These are phyloP conservation scores for Osmerus eperlanus DNA, from an alignment of 2,113 vertebrate species.

Conservation along the genomic window DNA sequence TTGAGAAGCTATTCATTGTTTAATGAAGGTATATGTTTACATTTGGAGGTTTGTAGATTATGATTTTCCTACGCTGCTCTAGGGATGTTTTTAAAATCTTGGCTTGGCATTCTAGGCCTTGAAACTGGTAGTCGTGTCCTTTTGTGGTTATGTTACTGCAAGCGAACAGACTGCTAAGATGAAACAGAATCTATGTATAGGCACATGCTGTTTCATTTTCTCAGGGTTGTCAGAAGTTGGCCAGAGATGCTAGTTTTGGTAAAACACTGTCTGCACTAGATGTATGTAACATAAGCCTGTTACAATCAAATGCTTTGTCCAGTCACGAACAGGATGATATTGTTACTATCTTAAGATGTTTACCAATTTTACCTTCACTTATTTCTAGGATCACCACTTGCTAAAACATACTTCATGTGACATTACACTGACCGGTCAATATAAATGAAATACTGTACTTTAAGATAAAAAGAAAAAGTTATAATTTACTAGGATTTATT, in stretches of 20 bases:
- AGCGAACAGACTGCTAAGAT: not conserved
- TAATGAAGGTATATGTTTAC: constrained; percentile 53
- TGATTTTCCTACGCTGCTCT: constrained; percentile 35
- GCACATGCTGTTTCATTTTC: constrained; percentile 22
- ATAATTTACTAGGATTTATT: too few relatives aligned
- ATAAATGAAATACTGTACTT: too few relatives aligned
- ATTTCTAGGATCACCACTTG: too few relatives aligned
- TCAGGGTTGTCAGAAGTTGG: constrained; percentile 27
- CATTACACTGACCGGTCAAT: too few relatives aligned
- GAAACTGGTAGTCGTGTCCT: not conserved
- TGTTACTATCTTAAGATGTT: constrained; percentile 6
- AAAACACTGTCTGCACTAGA: constrained; percentile 31
- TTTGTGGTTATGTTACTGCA: not conserved
- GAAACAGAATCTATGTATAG: not conserved
- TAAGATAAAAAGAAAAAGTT: too few relatives aligned
- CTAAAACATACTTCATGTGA: too few relatives aligned
- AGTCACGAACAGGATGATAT: constrained; percentile 19
- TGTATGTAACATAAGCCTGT: not conserved
- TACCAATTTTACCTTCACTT: not conserved
- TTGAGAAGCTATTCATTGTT: constrained; percentile 19
- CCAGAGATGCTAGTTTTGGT: not conserved
- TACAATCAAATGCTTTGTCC: constrained; percentile 10
- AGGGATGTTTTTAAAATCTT: constrained; percentile 11
- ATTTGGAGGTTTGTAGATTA: constrained; percentile 38
- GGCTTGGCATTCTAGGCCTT: constrained; percentile 4